These are phyloP conservation scores for Branchipolynoe longqiensis DNA, from an alignment of 2,888 invertebrate genomes.

Conservation along the genomic window DNA sequence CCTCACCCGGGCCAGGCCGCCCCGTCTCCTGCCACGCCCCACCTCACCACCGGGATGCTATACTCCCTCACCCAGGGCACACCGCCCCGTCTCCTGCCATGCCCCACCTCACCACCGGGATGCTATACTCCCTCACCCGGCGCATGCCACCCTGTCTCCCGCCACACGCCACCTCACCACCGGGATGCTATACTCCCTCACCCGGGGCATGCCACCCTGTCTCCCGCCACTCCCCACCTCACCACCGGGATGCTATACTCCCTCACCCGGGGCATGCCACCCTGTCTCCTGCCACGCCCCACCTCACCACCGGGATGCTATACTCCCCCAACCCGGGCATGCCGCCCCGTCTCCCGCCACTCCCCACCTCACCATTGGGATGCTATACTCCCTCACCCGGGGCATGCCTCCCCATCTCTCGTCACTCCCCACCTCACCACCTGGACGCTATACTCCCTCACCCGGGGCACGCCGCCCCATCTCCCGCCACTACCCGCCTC, in stretches of 20 bases:
- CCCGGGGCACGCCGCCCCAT: constrained; percentile 17
- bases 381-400: constrained; percentile 16
- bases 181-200: constrained; percentile 18
- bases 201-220: constrained; percentile 3
- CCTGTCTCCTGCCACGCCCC: not conserved
- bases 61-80: constrained; percentile 34
- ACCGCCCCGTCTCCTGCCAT: not conserved
- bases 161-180: not conserved
- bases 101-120: no score
- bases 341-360: not conserved
- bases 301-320: no score
- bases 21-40: not conserved
- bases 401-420: not conserved
- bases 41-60: no score
- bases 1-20: constrained; percentile 24
- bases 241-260: no score
- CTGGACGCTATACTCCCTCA: constrained; percentile 15
- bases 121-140: constrained; percentile 16
- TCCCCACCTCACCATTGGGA: no score
- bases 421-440: not conserved
- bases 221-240: not conserved
- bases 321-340: constrained; percentile 26
- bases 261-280: constrained; percentile 21
- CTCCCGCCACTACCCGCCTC: not conserved
- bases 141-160: not conserved